Conservation (phyloP, 1,140 invertebrate genomes). For the Ceratina calcarata region DNA sequence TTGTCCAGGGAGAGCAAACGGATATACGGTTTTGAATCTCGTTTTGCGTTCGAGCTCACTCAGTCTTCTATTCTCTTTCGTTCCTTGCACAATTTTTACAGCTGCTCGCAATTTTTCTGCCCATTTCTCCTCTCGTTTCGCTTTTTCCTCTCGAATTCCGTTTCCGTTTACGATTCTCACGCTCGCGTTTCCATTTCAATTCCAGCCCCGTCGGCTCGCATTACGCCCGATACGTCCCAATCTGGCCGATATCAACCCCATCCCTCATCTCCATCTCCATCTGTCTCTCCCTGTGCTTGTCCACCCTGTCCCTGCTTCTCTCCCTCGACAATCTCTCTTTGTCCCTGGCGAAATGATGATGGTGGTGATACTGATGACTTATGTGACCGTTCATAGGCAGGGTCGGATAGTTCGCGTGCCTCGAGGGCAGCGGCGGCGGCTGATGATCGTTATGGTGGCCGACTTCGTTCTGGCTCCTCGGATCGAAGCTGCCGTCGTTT, state of each 20-base stretch:
- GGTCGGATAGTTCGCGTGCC: slow-evolving; percentile 72
- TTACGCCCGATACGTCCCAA: slow-evolving; percentile 68
- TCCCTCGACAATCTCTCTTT: slow-evolving; percentile 59
- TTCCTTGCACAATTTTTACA: no score
- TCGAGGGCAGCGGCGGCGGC: slow-evolving; percentile 64
- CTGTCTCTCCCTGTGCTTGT: slow-evolving; percentile 60
- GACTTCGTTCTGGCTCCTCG: slow-evolving; percentile 59
- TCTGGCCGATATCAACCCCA: slow-evolving; percentile 55
- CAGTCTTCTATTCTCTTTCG: no score
- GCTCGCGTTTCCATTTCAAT: neutral
- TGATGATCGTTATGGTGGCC: slow-evolving; percentile 40
- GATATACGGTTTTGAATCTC: no score
- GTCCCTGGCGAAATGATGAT: slow-evolving; percentile 65
- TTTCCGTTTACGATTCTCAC: neutral
- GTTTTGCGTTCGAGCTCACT: no score
- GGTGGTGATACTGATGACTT: slow-evolving; percentile 71
- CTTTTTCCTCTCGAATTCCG: neutral
- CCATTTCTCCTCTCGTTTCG: neutral
- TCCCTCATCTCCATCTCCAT: slow-evolving; percentile 67
- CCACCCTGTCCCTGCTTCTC: slow-evolving; percentile 57
- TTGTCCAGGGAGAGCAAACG: no score
- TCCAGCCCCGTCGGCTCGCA: no score
- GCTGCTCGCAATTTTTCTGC: no score
- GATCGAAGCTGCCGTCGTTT: slow-evolving; percentile 18
- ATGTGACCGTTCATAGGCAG: slow-evolving; percentile 70